Evolutionary conservation across 2,888 invertebrate genomes (phyloP).

Genomic region (Coenonympha arcania): DNA sequence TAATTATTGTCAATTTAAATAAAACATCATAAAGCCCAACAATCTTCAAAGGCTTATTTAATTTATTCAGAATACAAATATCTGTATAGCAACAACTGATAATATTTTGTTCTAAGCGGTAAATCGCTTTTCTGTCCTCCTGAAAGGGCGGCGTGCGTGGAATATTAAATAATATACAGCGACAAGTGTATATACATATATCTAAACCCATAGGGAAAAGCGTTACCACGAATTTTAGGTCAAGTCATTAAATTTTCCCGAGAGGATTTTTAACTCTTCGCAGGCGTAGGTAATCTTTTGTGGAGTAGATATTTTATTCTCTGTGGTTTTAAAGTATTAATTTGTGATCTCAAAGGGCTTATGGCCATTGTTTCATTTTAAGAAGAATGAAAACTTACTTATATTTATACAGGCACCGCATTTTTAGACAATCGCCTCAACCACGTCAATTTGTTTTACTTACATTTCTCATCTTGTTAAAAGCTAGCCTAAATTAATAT

Average conservation of each 20-base stretch:
- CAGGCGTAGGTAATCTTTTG: background rate
- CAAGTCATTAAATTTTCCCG: background rate
- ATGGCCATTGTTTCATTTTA: no score
- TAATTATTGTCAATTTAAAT: no score
- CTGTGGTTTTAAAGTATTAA: background rate
- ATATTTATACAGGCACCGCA: no score
- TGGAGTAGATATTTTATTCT: background rate
- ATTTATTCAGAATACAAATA: background rate
- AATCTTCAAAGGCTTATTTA: no score
- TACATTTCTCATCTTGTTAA: no score
- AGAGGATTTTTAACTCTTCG: background rate
- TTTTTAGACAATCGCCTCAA: no score
- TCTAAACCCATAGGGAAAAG: no score
- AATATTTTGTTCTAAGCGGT: slow-evolving; percentile 13
- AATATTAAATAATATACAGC: slow-evolving; percentile 20
- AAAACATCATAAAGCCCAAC: no score
- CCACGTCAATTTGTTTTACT: no score
- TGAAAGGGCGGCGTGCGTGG: slow-evolving; percentile 13
- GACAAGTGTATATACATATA: no score
- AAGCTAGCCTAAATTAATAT: no score
- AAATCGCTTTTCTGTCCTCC: slow-evolving; percentile 16
- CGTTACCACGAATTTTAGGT: slow-evolving; percentile 6
- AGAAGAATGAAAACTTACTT: no score
- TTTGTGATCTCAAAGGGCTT: background rate
- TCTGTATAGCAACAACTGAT: background rate